A percentile compares a stretch with the other conserved stretches of the same genome.
Evolutionary conservation across 2,113 vertebrate genomes (phyloP).

Genomic region (Gobio gobio): DNA sequence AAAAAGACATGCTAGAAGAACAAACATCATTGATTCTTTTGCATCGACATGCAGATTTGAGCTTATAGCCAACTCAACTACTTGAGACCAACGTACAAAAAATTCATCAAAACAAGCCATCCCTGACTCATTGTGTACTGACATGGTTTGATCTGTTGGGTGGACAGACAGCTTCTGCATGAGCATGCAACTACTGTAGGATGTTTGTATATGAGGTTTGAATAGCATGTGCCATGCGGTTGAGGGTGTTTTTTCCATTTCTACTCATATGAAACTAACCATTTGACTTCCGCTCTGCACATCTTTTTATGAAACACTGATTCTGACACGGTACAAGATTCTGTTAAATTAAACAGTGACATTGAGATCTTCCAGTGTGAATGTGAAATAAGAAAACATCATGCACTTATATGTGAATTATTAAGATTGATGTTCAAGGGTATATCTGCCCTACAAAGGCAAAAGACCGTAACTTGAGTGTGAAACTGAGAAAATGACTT

Average conservation of each 20-base stretch:
- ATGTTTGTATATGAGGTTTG: neutral
- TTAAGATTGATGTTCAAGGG: neutral
- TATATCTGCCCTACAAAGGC: too few relatives aligned
- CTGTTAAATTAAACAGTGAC: neutral
- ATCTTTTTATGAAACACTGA: neutral
- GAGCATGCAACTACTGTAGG: neutral
- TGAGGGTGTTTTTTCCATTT: neutral
- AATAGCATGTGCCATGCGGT: neutral
- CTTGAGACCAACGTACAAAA: too few relatives aligned
- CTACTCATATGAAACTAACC: neutral
- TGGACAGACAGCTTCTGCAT: neutral
- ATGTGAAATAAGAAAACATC: neutral
- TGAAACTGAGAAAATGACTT: too few relatives aligned
- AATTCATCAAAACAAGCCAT: too few relatives aligned
- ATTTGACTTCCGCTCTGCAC: neutral
- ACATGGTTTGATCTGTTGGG: neutral
- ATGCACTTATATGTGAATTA: neutral
- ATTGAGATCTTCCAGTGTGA: neutral
- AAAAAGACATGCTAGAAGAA: neutral
- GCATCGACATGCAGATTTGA: neutral
- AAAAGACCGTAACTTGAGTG: too few relatives aligned
- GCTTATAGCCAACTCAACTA: neutral
- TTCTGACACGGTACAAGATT: neutral
- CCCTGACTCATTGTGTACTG: too few relatives aligned
- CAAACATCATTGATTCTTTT: neutral